A percentile compares a stretch with the other conserved stretches of the same genome.
Evolutionary conservation across 1,140 invertebrate species (phyloP).

Genomic region (Caenorhabditis brenneri): DNA sequence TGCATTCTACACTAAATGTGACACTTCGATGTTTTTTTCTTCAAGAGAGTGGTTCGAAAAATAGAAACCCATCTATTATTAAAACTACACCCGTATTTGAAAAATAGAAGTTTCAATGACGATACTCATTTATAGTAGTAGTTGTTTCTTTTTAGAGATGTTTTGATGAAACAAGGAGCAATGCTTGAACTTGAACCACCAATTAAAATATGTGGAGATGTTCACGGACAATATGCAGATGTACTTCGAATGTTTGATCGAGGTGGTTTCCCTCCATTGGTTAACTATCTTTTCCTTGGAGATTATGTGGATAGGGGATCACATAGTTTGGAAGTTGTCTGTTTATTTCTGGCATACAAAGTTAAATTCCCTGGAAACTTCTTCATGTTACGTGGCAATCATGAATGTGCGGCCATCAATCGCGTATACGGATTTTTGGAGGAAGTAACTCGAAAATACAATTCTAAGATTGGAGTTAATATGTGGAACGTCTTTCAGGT

Average conservation of each 20-base stretch:
- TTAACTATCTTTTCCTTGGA: background rate
- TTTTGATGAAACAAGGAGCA: slow-evolving; percentile 75
- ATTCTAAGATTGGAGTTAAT: slow-evolving; percentile 70
- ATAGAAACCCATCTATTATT: no score
- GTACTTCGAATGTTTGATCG: background rate
- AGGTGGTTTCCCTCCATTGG: background rate
- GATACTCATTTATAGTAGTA: no score
- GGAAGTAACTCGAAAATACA: slow-evolving; percentile 74
- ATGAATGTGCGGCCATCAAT: slow-evolving; percentile 76
- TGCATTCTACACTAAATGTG: no score
- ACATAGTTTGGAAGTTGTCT: slow-evolving; percentile 71
- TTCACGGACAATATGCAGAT: slow-evolving; percentile 53
- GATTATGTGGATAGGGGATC: background rate
- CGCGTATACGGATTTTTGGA: slow-evolving; percentile 76
- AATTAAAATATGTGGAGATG: background rate
- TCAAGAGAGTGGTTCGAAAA: no score
- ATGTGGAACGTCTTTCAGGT: slow-evolving; percentile 73
- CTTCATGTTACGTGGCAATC: slow-evolving; percentile 76
- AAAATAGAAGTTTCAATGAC: no score
- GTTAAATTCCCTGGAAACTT: slow-evolving; percentile 75
- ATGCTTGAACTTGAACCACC: slow-evolving; percentile 75
- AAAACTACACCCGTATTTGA: no score
- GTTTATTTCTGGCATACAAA: slow-evolving; percentile 75
- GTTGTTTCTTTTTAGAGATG: slow-evolving; percentile 71
- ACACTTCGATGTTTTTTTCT: no score